Percentiles rank a stretch among this genome's conserved stretches.
These are phyloP conservation scores for Gobius niger DNA, from an alignment of 2,113 vertebrate species.

Conservation along the genomic window DNA sequence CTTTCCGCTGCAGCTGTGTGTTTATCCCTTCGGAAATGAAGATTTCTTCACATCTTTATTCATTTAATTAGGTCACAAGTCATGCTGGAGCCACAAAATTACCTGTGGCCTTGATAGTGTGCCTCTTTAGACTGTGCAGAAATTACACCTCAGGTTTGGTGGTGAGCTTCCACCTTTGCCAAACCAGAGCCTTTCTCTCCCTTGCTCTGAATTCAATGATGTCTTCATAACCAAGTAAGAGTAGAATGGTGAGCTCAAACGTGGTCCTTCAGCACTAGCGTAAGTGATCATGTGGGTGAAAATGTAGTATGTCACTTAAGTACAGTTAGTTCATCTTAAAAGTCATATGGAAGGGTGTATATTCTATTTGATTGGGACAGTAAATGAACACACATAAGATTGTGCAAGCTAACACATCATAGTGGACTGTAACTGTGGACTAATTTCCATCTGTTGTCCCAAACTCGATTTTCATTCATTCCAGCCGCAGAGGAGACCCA, in stretches of 20 bases:
- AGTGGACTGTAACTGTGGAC: too few species aligned
- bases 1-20: conserved; percentile 51
- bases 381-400: too few species aligned
- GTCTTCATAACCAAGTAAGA: conserved; percentile 43
- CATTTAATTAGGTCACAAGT: conserved; percentile 70
- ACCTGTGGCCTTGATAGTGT: conserved; percentile 66
- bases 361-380: too few species aligned
- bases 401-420: too few species aligned
- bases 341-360: neutral
- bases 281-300: conserved; percentile 26
- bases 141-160: conserved; percentile 55
- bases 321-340: neutral
- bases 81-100: conserved; percentile 62
- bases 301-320: neutral
- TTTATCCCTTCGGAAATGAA: conserved; percentile 67
- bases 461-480: too few species aligned
- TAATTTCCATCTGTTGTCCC: too few species aligned
- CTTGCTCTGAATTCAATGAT: conserved; percentile 59
- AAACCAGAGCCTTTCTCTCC: conserved; percentile 34
- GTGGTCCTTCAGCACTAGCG: conserved; percentile 29
- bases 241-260: conserved; percentile 37
- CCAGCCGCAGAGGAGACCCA: too few species aligned
- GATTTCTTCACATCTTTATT: conserved; percentile 66
- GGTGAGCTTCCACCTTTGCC: conserved; percentile 51
- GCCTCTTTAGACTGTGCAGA: conserved; percentile 55